These are phyloP conservation scores for Sebastes diaconus DNA, from an alignment of 2,797 vertebrate genomes.

Conservation along the genomic window DNA sequence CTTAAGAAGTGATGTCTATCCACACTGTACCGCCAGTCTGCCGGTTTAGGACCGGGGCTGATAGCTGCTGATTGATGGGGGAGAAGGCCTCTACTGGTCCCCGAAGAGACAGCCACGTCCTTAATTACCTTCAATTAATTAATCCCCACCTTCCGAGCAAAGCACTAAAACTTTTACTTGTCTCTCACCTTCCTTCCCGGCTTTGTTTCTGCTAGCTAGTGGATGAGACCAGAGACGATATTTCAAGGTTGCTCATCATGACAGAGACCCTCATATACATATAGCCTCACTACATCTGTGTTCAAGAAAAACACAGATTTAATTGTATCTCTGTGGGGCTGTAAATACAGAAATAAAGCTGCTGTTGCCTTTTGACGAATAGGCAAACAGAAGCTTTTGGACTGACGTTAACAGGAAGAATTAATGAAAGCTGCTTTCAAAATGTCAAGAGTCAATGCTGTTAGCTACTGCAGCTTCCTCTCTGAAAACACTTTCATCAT, in stretches of 20 bases:
- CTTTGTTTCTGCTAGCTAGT: background rate
- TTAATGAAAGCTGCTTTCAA: slow-evolving; percentile 27
- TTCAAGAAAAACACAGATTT: background rate
- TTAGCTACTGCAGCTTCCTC: slow-evolving; percentile 20
- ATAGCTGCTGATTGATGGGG: slow-evolving; percentile 57
- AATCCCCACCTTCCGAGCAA: slow-evolving; percentile 60
- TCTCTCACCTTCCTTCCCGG: slow-evolving; percentile 3
- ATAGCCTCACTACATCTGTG: background rate
- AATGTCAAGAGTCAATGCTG: background rate
- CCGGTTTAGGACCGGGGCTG: slow-evolving; percentile 39
- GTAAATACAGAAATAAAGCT: background rate
- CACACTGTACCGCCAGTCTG: slow-evolving; percentile 20
- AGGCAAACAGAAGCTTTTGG: background rate
- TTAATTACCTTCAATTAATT: slow-evolving; percentile 80
- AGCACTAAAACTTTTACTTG: slow-evolving; percentile 54
- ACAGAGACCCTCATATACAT: background rate
- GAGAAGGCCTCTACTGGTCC: slow-evolving; percentile 26
- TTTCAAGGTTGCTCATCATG: slow-evolving; percentile 22
- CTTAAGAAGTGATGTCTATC: slow-evolving; percentile 60
- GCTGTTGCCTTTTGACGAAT: slow-evolving; percentile 12
- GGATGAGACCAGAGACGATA: background rate
- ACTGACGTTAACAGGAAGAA: slow-evolving; percentile 24
- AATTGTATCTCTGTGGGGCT: background rate
- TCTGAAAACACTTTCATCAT: slow-evolving; percentile 30
- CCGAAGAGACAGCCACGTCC: slow-evolving; percentile 44